phyloP scores from a whole-genome alignment of 2,888 invertebrate genomes.

The Odontocerum albicorne region DNA sequence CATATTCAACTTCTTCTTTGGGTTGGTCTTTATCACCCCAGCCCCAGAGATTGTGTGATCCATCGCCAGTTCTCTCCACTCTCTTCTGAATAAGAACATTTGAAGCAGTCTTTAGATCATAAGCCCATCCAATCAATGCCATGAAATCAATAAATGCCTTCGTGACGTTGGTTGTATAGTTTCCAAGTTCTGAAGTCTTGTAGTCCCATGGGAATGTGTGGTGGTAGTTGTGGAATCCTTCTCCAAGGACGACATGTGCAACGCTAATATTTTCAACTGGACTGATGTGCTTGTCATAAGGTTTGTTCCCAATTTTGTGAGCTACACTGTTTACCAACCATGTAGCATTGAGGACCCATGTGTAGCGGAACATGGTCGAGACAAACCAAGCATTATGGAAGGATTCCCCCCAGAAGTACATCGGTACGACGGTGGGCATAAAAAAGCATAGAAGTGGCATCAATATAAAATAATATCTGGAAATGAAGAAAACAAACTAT shows the following conservation, averaged over 20 bases:
- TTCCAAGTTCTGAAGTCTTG: slow-evolving; percentile 80
- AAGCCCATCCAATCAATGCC: slow-evolving; percentile 83
- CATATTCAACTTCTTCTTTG: slow-evolving; percentile 46
- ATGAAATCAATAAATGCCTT: slow-evolving; percentile 79
- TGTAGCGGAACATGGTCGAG: slow-evolving; percentile 74
- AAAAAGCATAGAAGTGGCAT: slow-evolving; percentile 77
- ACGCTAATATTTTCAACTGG: slow-evolving; percentile 73
- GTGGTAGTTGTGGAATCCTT: slow-evolving; percentile 89
- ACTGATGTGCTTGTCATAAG: slow-evolving; percentile 73
- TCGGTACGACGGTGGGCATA: slow-evolving; percentile 74
- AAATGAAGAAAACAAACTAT: no score
- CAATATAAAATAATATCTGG: slow-evolving; percentile 71
- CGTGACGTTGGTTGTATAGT: slow-evolving; percentile 71
- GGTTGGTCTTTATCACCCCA: slow-evolving; percentile 55
- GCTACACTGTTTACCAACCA: slow-evolving; percentile 92
- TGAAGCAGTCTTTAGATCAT: slow-evolving; percentile 82
- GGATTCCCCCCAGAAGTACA: slow-evolving; percentile 76
- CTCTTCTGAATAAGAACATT: slow-evolving; percentile 67
- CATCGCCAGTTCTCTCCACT: slow-evolving; percentile 74
- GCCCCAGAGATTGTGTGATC: slow-evolving; percentile 75
- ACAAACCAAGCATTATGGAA: slow-evolving; percentile 68
- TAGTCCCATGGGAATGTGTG: slow-evolving; percentile 87
- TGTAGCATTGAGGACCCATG: slow-evolving; percentile 79
- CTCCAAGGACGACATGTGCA: slow-evolving; percentile 68
- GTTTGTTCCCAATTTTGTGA: slow-evolving; percentile 76